Evolutionary conservation across 1,140 invertebrate species (phyloP), one percentile per base, ranked within the genome.

Genomic region (Daktulosphaira vitifoliae): DNA sequence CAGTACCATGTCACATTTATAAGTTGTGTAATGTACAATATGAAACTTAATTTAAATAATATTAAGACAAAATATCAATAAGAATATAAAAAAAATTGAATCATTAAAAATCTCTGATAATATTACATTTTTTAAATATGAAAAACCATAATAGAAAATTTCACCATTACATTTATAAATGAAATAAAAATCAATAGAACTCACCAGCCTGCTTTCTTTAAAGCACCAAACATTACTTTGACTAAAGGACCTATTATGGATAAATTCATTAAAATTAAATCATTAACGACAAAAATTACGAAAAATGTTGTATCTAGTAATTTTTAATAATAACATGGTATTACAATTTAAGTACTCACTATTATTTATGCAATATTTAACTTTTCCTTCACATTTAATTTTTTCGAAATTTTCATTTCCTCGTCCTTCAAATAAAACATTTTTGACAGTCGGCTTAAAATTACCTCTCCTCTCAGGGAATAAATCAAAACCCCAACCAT

Each of bases 131-230:
- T n/a, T n/a, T n/a, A n/a, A n/a, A n/a, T n/a, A n/a, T n/a, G n/a
- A n/a, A n/a, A n/a, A n/a, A n/a, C n/a, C n/a, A n/a, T n/a, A n/a
- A n/a, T n/a, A n/a, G n/a, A n/a, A n/a, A n/a, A n/a, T n/a, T n/a
- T n/a, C n/a, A n/a, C n/a, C n/a, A n/a, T n/a, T n/a, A n/a, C n/a
- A n/a, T n/a, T n/a, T n/a, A n/a, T n/a, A n/a, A n/a, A n/a, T n/a
- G n/a, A n/a, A n/a, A n/a, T n/a, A n/a, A n/a, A n/a, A n/a, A n/a
- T n/a, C n/a, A n/a, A n/a, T n/a, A n/a, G n/a, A 6, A 79, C 80
- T 78, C 76, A 89, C 87, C 89, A 95, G 71, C 90, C 91, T 68
- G 88, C 85, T 68, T 81, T 82, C 72, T 86, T 89, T 23, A 95
- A 74, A n/a, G 90, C 90, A 66, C 80, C 81, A 76, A 90, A 78